These are phyloP conservation scores for Lasioglossum calceatum DNA, from an alignment of 2,888 invertebrate species.

Conservation along the genomic window DNA sequence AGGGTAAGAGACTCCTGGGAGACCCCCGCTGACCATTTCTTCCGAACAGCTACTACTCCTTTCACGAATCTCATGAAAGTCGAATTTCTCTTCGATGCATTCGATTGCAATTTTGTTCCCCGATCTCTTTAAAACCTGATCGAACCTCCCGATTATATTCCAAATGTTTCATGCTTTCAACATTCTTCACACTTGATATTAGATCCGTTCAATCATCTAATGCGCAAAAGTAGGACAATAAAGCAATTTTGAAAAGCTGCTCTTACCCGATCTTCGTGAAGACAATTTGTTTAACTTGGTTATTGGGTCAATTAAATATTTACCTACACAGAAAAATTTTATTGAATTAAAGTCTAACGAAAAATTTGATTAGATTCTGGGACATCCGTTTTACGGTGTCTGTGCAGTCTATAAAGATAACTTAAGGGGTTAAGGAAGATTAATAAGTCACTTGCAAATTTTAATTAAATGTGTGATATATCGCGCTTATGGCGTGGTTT, in stretches of 20 bases:
- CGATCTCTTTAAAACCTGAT: neutral
- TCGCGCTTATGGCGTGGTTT: neutral
- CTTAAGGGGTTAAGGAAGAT: neutral
- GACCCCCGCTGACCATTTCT: slow-evolving; percentile 22
- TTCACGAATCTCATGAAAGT: slow-evolving; percentile 18
- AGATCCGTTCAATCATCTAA: neutral
- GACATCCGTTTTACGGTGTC: no score
- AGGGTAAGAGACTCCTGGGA: neutral
- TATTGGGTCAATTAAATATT: no score
- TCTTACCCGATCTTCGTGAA: no score
- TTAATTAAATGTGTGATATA: neutral
- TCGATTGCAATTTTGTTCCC: neutral
- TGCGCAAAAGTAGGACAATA: no score
- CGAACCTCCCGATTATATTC: neutral
- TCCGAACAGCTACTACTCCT: neutral
- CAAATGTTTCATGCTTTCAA: neutral
- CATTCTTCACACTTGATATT: neutral
- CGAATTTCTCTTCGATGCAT: neutral
- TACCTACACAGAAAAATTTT: neutral
- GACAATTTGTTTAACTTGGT: no score
- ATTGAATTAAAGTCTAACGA: neutral
- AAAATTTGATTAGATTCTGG: neutral
- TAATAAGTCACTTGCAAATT: neutral
- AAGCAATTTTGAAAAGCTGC: no score
- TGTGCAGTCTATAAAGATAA: neutral